Conservation (phyloP, 2,797 vertebrate genomes). For the Nyctibius grandis region DNA sequence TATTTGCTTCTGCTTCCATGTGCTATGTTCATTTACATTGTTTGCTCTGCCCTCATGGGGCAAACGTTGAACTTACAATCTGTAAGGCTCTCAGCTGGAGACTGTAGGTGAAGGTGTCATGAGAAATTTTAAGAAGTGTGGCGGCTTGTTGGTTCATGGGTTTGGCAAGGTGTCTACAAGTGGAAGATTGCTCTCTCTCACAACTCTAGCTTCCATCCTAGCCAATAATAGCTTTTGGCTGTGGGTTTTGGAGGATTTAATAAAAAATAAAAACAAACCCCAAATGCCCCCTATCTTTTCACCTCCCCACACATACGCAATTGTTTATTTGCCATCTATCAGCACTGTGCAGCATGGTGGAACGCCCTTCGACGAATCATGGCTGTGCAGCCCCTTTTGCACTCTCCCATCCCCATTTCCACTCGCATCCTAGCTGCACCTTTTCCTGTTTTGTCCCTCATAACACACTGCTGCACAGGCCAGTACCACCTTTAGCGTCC, state of each 20-base stretch:
- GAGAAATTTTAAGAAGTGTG: neutral
- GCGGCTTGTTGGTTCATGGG: neutral
- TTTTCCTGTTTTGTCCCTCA: neutral
- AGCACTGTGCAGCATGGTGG: neutral
- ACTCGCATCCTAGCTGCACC: neutral
- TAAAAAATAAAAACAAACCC: neutral
- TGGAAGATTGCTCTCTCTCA: rapidly evolving
- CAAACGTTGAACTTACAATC: neutral
- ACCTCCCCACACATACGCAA: rapidly evolving
- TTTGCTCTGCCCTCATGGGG: neutral
- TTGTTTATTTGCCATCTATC: neutral
- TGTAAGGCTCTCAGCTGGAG: neutral
- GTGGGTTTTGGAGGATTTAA: neutral
- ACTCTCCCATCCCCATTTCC: neutral
- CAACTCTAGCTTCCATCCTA: neutral
- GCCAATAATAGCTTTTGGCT: neutral
- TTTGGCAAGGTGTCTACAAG: neutral
- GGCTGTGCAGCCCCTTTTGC: neutral
- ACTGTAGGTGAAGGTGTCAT: neutral
- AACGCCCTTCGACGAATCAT: neutral
- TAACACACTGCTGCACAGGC: neutral
- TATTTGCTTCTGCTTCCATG: neutral
- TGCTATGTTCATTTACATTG: neutral
- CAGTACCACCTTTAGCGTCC: neutral
- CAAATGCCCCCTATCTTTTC: neutral